Evolutionary conservation across 2,797 vertebrate species (phyloP).

Genomic region (Malacoctenus gilli): DNA sequence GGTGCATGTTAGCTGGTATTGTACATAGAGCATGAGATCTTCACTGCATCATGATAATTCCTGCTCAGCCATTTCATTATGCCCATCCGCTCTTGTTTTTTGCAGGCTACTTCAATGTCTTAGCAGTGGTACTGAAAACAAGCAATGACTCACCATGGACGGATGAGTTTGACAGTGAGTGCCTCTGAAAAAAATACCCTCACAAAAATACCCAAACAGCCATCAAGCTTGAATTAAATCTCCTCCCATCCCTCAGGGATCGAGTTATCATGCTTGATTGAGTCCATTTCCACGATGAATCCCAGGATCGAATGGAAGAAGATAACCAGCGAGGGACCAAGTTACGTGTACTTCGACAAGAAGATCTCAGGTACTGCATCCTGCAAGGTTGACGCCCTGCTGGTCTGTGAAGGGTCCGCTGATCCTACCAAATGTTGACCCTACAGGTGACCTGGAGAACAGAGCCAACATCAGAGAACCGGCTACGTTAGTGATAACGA

Average conservation of each 20-base stretch:
- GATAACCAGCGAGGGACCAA: conserved; percentile 86
- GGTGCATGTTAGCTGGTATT: conserved; percentile 42
- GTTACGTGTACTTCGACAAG: conserved; percentile 90
- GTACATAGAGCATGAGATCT: conserved; percentile 43
- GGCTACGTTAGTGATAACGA: conserved; percentile 89
- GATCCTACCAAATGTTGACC: background rate
- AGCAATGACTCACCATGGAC: conserved; percentile 86
- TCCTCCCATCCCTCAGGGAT: conserved; percentile 75
- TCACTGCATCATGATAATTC: background rate
- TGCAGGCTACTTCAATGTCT: conserved; percentile 84
- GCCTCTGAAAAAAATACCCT: background rate
- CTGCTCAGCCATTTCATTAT: no score
- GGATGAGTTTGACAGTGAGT: conserved; percentile 96
- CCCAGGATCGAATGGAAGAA: conserved; percentile 99
- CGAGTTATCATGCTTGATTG: conserved; percentile 93
- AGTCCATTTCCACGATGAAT: conserved; percentile 85
- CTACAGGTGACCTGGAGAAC: conserved; percentile 87
- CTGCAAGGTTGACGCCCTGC: no score
- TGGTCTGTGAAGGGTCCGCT: no score
- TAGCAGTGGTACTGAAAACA: conserved; percentile 89
- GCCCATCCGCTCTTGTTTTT: conserved; percentile 36
- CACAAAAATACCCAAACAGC: background rate
- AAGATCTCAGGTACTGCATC: conserved; percentile 86
- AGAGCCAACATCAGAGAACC: conserved; percentile 88
- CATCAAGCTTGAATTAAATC: background rate